A percentile compares a stretch with the other conserved stretches of the same genome.
phyloP scores from a whole-genome alignment of 2,888 invertebrate species.

The Tetramorium bicarinatum region DNA sequence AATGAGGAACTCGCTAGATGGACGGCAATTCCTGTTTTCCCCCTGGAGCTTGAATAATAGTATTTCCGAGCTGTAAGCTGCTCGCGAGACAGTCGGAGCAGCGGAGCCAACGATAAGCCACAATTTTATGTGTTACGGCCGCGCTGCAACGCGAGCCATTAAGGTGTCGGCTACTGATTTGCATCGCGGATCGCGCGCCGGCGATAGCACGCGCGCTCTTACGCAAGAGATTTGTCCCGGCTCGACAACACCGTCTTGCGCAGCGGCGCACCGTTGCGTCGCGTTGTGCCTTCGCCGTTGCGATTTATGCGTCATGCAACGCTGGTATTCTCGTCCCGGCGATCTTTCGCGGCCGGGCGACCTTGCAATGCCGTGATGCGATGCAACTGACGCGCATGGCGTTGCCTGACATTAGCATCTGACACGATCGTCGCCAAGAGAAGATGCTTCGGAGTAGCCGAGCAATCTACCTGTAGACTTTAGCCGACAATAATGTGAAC shows the following conservation, averaged over 20 bases:
- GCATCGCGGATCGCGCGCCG: conserved; percentile 40
- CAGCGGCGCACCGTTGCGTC: conserved; percentile 53
- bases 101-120: neutral
- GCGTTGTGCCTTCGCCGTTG: conserved; percentile 13
- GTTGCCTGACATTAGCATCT: conserved; percentile 63
- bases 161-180: conserved; percentile 43
- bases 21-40: neutral
- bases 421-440: neutral
- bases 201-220: conserved; percentile 48
- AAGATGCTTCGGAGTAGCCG: neutral
- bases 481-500: neutral
- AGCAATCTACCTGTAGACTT: neutral
- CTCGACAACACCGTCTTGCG: conserved; percentile 57
- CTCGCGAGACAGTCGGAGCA: neutral
- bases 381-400: conserved; percentile 56
- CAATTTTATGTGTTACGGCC: neutral
- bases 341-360: conserved; percentile 70
- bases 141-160: conserved; percentile 10
- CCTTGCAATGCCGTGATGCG: conserved; percentile 72
- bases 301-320: conserved; percentile 51
- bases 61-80: neutral
- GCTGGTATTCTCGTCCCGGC: conserved; percentile 62
- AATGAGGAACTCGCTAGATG: neutral
- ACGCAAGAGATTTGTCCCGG: conserved; percentile 63
- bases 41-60: neutral